phyloP scores from a whole-genome alignment of 2,888 invertebrate species.

The Melanostoma scalare region DNA sequence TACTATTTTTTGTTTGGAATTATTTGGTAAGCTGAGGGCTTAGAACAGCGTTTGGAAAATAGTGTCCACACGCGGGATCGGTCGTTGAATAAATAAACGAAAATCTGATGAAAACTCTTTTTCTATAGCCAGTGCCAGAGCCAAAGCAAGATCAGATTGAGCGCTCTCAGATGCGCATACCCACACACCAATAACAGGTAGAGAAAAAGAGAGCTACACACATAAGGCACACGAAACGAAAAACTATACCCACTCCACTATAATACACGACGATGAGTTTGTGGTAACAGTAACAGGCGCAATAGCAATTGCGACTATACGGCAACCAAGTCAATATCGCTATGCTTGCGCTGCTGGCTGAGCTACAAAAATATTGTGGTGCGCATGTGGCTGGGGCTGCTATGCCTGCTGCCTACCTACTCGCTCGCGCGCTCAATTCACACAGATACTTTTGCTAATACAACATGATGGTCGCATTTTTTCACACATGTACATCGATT shows the following conservation, averaged over 20 bases:
- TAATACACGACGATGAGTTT: constrained; percentile 7
- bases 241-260: constrained; percentile 9
- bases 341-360: constrained; percentile 35
- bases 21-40: constrained; percentile 65
- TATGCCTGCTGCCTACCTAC: constrained; percentile 32
- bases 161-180: constrained; percentile 70
- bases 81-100: constrained; percentile 82
- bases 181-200: constrained; percentile 57
- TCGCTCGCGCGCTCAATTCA: constrained; percentile 60
- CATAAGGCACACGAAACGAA: constrained; percentile 53
- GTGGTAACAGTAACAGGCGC: constrained; percentile 20
- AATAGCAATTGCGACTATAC: constrained; percentile 12
- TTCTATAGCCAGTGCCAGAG: constrained; percentile 62
- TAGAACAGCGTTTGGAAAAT: constrained; percentile 76
- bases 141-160: constrained; percentile 54
- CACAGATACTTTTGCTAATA: constrained; percentile 51
- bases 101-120: constrained; percentile 75
- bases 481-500: constrained; percentile 45
- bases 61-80: constrained; percentile 82
- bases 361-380: constrained; percentile 49
- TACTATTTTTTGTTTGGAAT: constrained; percentile 28
- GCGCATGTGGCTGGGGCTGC: constrained; percentile 58
- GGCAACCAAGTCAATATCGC: constrained; percentile 20
- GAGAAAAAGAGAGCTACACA: constrained; percentile 67
- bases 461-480: constrained; percentile 46